phyloP scores from a whole-genome alignment of 2,113 vertebrate species.

The Rhineura floridana region DNA sequence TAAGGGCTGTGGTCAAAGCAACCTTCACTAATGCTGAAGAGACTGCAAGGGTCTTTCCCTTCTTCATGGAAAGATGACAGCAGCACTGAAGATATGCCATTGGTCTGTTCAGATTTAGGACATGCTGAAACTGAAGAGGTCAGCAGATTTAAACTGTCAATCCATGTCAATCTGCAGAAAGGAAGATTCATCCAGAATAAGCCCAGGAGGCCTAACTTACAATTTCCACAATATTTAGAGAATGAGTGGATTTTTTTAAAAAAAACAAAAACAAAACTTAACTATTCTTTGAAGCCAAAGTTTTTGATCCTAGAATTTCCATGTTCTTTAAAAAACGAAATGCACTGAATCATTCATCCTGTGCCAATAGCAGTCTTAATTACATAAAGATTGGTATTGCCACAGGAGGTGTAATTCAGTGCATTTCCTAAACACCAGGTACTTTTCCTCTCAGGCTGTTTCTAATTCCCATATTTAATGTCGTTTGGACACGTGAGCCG shows the following conservation, averaged over 20 bases:
- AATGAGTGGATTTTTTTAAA: no score
- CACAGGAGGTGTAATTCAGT: no score
- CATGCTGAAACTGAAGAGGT: not conserved
- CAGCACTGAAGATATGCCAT: not conserved
- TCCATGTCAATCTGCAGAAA: not conserved
- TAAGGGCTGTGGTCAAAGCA: no score
- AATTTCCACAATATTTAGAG: not conserved
- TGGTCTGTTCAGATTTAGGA: not conserved
- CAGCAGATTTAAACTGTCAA: not conserved
- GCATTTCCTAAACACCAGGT: not conserved
- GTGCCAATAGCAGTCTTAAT: not conserved
- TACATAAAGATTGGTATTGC: no score
- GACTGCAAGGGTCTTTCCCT: not conserved
- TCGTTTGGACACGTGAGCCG: not conserved
- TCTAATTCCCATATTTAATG: not conserved
- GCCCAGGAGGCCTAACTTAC: not conserved
- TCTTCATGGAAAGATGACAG: not conserved
- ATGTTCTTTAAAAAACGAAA: not conserved
- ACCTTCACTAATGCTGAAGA: no score
- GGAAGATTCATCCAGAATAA: not conserved
- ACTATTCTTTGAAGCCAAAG: not conserved
- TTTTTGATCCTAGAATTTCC: not conserved
- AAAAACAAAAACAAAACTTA: not conserved
- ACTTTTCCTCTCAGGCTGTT: not conserved
- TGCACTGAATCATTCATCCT: not conserved